These are phyloP conservation scores for Carlito syrichta DNA, from an alignment of 2,113 vertebrate species.

Conservation along the genomic window DNA sequence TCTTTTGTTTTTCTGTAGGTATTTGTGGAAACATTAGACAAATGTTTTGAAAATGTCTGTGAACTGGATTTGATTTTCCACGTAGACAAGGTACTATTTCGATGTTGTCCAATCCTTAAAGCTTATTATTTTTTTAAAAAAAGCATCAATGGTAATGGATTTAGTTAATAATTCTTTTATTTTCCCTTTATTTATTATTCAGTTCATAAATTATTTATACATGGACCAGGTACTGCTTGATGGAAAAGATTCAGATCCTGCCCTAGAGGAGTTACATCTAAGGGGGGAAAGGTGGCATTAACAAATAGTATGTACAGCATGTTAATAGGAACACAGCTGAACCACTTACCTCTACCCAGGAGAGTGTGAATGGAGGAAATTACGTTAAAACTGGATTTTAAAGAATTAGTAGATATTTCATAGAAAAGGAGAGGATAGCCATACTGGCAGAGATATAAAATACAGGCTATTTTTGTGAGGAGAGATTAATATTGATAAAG, in stretches of 20 bases:
- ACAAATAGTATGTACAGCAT: not conserved
- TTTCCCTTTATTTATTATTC: not conserved
- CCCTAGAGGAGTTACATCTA: not conserved
- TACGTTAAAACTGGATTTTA: not conserved
- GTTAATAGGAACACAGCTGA: not conserved
- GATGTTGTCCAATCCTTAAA: slow-evolving; percentile 40
- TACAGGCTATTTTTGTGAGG: not conserved
- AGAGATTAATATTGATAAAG: not conserved
- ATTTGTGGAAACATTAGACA: slow-evolving; percentile 99
- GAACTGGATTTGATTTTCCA: slow-evolving; percentile 99
- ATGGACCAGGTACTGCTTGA: not conserved
- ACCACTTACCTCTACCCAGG: not conserved
- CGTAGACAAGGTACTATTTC: slow-evolving; percentile 94
- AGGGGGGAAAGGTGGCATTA: not conserved
- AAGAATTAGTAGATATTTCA: not conserved
- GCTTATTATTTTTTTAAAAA: not conserved
- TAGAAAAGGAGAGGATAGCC: not conserved
- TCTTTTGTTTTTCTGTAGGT: slow-evolving; percentile 83
- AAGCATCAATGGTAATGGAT: slow-evolving; percentile 26
- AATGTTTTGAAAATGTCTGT: slow-evolving; percentile 99
- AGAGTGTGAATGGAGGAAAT: not conserved
- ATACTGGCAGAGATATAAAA: not conserved
- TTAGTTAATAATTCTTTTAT: not conserved
- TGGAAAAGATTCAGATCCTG: not conserved
- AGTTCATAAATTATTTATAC: not conserved